Conservation (phyloP, 2,113 vertebrate species). For the Percopsis transmontana region DNA sequence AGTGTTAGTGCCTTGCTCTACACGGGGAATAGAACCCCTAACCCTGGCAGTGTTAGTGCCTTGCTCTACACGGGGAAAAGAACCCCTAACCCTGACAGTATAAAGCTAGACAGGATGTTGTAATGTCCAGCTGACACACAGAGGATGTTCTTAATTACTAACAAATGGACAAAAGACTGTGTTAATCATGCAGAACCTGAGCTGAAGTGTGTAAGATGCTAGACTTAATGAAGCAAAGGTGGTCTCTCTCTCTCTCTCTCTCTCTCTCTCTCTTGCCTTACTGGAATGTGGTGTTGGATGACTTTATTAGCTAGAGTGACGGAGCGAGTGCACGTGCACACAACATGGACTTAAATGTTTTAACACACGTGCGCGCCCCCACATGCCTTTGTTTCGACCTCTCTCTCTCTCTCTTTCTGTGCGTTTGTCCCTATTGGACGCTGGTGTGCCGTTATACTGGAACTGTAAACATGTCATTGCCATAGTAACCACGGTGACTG, state of each 20-base stretch:
- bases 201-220: neutral
- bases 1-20: no score
- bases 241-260: neutral
- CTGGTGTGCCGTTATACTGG: no score
- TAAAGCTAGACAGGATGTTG: no score
- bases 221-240: neutral
- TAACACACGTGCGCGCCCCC: neutral
- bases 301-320: slow-evolving; percentile 28
- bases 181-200: neutral
- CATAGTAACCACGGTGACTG: no score
- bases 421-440: no score
- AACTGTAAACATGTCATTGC: no score
- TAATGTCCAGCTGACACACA: no score
- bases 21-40: slow-evolving; percentile 24
- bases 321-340: neutral
- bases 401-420: no score
- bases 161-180: no score
- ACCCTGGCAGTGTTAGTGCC: slow-evolving; percentile 7
- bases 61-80: slow-evolving; percentile 16
- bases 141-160: no score
- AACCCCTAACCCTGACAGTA: slow-evolving; percentile 19
- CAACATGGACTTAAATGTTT: neutral
- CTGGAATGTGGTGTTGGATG: slow-evolving; percentile 34
- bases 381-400: neutral
- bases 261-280: neutral